These are phyloP conservation scores for Hemichromis elongatus DNA, from an alignment of 2,113 vertebrate genomes.

Conservation along the genomic window DNA sequence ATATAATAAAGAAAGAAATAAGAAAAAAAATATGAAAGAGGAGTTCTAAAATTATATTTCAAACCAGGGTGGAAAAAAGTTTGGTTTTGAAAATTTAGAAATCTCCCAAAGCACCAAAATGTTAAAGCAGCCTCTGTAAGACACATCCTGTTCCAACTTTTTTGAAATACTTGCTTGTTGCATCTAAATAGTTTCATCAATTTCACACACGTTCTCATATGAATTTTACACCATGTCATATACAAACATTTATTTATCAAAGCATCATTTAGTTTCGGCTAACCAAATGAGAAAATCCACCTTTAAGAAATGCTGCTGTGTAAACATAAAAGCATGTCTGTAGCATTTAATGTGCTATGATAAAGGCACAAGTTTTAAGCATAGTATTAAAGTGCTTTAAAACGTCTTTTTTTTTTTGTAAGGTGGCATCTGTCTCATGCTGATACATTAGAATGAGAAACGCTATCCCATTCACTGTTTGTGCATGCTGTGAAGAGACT, in stretches of 20 bases:
- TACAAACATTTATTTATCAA: not conserved
- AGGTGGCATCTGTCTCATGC: slow-evolving; percentile 38
- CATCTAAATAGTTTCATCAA: not conserved
- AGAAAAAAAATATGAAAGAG: not conserved
- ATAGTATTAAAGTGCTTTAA: not conserved
- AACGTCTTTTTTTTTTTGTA: not conserved
- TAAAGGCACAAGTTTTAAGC: not conserved
- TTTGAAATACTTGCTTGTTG: not conserved
- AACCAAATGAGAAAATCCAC: not conserved
- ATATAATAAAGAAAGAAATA: accelerated
- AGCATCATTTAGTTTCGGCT: not conserved
- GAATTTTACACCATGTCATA: not conserved
- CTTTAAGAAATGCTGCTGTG: not conserved
- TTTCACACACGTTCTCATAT: not conserved
- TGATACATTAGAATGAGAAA: slow-evolving; percentile 39
- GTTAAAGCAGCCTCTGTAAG: not conserved
- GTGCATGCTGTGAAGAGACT: slow-evolving; percentile 16
- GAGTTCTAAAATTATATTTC: not conserved
- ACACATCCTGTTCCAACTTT: not conserved
- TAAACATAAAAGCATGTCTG: not conserved
- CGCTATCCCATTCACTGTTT: not conserved
- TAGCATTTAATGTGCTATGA: not conserved
- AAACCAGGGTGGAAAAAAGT: not conserved
- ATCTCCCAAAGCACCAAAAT: not conserved
- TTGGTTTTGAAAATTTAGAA: not conserved